Base-by-base conservation (phyloP, 2,888 invertebrate genomes). In the Aelia acuminata region DNA sequence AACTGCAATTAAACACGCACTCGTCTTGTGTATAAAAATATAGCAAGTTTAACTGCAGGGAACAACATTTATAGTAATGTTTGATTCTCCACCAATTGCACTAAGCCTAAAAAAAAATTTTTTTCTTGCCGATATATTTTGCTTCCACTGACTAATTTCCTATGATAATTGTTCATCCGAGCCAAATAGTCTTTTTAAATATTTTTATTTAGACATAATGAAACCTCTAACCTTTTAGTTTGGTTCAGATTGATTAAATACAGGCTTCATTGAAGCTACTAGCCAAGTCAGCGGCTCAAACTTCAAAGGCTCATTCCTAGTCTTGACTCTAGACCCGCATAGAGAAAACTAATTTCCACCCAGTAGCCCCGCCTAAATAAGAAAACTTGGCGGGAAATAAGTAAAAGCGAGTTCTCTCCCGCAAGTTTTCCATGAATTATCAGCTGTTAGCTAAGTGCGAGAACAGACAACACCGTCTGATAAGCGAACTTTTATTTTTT, bases 331-430 rank as follows among this genome's bases (percentile, higher is more conserved):
- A 50, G 20, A 20, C 50, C 22, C 15, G 5, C 20, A 1, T 50
- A 50, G 50, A n/a, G 53, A 53, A 53, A 53, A 53, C 53, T 53
- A 53, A 53, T 53, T 53, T 53, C 53, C 53, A 53, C 20, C 50
- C 22, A 22, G 20, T 1, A 53, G 53, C n/a, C 22, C 49, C 49
- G 20, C 49, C 53, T 53, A 53, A 53, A 53, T 53, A 53, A n/a
- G 53, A 53, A 53, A 53, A 53, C n/a, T 53, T 53, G n/a, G 53
- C 53, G 7, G n/a, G 50, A 11, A n/a, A 53, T 53, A 53, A 53
- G 53, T 53, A 53, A 53, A 53, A n/a, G 53, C n/a, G 50, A n/a
- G 53, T n/a, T 53, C n/a, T 53, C 53, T 53, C n/a, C 53, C 53
- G 53, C 53, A 8, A 53, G n/a, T 10, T 53, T 53, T 53, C 53